Evolutionary conservation across 2,888 invertebrate species (phyloP), one percentile per base, ranked within the genome.

Genomic region (Drosophila melanosoma): DNA sequence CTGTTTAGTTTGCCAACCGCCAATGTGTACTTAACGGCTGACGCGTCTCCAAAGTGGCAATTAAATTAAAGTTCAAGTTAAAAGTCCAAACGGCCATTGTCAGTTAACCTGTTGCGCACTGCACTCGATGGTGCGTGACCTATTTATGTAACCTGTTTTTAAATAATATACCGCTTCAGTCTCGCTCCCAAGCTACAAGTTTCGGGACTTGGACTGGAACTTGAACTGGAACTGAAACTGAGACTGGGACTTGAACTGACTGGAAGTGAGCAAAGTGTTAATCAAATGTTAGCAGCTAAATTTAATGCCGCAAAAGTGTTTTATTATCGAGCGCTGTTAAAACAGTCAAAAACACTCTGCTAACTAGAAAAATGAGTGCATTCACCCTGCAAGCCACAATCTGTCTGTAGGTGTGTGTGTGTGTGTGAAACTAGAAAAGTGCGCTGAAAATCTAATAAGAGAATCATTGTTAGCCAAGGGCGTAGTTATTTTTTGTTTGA

Each of bases 91-190:
- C 60, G 65, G 54, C 45, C 52, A 65, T 68, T 78, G 51, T 45
- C 45, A 23, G 45, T 78, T 74, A 77, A 87, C 88, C 88, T 85
- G 90, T 89, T 88, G 90, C 74, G 87, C 86, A 83, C 68, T 85
- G 90, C 90, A 80, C 77, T 89, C 84, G 79, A 74, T 89, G 86
- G 86, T 90, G 87, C 89, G 89, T 89, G 89, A 89, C 91, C 87
- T 78, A 91, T 91, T 91, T 91, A 91, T 91, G 90, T 91, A 91
- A 91, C 91, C 91, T 91, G 91, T 91, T 91, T 79, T 81, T 67
- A 70, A 83, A 78, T 78, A 81, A 85, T 77, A 78, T 65, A 85
- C 85, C 85, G 81, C 77, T 78, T 71, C 66, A 74, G 79, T 63
- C 62, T 65, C 74, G 66, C 77, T 72, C 67, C 73, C 69, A 73